Evolutionary conservation across 2,888 invertebrate genomes (phyloP).

Genomic region (Ligdia adustata): DNA sequence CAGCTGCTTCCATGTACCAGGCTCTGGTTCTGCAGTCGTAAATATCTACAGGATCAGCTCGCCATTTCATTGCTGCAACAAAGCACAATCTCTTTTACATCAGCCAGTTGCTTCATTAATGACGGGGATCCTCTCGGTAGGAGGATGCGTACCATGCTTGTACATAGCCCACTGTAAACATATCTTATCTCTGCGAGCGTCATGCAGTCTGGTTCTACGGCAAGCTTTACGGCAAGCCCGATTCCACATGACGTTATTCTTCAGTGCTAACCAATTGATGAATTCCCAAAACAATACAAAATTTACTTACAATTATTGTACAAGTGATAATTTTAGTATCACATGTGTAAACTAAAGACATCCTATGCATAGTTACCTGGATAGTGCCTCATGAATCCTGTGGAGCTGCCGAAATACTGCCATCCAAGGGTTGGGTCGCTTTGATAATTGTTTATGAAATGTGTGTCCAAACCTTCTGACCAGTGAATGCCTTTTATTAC

Average conservation of each 20-base stretch:
- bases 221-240: constrained; percentile 22
- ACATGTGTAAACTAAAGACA: no score
- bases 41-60: constrained; percentile 92
- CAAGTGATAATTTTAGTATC: no score
- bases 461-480: constrained; percentile 96
- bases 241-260: constrained; percentile 22
- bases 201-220: constrained; percentile 23
- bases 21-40: constrained; percentile 97
- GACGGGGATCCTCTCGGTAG: constrained; percentile 7
- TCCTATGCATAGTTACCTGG: constrained; percentile 86
- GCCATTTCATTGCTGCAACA: constrained; percentile 89
- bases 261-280: constrained; percentile 22
- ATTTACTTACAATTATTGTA: constrained; percentile 2
- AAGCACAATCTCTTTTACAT: not conserved
- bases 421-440: constrained; percentile 95
- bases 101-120: not conserved
- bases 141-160: constrained; percentile 23
- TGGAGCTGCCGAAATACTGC: constrained; percentile 99
- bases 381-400: constrained; percentile 98
- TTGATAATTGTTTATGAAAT: constrained; percentile 94
- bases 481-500: constrained; percentile 97
- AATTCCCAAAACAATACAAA: constrained; percentile 20
- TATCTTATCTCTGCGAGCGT: constrained; percentile 24
- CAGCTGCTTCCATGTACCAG: constrained; percentile 99
- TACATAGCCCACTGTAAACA: constrained; percentile 27